Evolutionary conservation across 1,140 invertebrate genomes (phyloP).

Genomic region (Conus ventricosus): DNA sequence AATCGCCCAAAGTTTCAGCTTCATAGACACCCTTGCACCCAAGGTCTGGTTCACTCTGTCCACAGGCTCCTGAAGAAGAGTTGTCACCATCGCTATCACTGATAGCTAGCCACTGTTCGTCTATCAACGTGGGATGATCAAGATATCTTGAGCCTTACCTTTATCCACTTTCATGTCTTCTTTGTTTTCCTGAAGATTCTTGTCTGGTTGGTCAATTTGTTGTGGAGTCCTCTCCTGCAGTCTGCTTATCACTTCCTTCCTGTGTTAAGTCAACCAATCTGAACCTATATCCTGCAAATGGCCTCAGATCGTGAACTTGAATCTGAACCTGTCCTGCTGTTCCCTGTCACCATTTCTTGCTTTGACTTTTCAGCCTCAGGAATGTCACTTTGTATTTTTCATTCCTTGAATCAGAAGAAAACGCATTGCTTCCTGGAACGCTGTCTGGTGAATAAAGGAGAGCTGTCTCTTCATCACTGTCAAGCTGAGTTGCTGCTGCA

Average conservation of each 20-base stretch:
- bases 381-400: too few relatives aligned
- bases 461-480: not conserved
- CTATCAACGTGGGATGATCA: not conserved
- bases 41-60: not conserved
- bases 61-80: not conserved
- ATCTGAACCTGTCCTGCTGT: too few relatives aligned
- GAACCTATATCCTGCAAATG: not conserved
- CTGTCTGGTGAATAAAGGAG: not conserved
- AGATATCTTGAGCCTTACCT: not conserved
- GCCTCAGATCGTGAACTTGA: not conserved
- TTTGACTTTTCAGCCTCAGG: not conserved
- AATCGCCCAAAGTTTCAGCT: not conserved
- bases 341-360: too few relatives aligned
- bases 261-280: not conserved
- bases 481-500: conserved; percentile 21
- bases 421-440: not conserved
- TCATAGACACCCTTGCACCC: not conserved
- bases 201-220: not conserved
- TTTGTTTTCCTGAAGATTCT: too few relatives aligned
- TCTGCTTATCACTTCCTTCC: not conserved
- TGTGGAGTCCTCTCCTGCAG: not conserved
- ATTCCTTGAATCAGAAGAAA: not conserved
- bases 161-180: not conserved
- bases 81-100: not conserved
- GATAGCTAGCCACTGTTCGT: not conserved